Base-by-base conservation (phyloP, 2,888 invertebrate species). In the Anarsia innoxiella region DNA sequence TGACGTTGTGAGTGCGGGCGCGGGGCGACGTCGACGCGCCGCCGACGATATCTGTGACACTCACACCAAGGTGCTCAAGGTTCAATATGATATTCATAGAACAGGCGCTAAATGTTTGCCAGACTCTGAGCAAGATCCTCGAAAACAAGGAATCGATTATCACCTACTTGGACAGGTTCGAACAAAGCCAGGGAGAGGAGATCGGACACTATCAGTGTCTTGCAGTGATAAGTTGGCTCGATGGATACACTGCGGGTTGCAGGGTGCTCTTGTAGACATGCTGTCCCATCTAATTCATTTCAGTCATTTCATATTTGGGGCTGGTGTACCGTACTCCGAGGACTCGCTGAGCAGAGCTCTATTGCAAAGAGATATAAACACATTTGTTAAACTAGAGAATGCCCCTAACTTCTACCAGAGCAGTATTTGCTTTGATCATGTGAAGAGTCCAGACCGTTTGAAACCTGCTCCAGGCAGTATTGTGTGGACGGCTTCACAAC, bases 181-280 rank as follows among this genome's bases (percentile, higher is more conserved):
- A 39, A 95, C 91, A 0, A 97, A 97, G 72, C 97, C 97, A 15
- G 97, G 96, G 0, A 86, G 96, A 57, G 97, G 97, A 0, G 92
- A 94, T 63, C 90, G 90, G 31, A 97, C 97, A 0, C 67, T 93
- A 27, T 96, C 96, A 6, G 90, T 97, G 54, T 96, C 96, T 0
- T 98, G 97, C 70, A 97, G 96, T 70, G 97, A 98, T 74, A 98
- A 98, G 86, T 79, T 98, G 9, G 90, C 95, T 2, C 90, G 91
- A 55, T 98, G 97, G 97, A 90, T 92, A 59, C 82, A 93, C 42
- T 62, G 95, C 19, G 97, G 97, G 0, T 64, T 95, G 14, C 96
- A 94, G 82, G 97, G 97, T 2, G 89, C 93, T 2, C 73, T 97
- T 2, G 63, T 97, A 31, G 89, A 89, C 44, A 65, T 96, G 14